Evolutionary conservation across 2,888 invertebrate species (phyloP).

Genomic region (Drosophila ezoana): DNA sequence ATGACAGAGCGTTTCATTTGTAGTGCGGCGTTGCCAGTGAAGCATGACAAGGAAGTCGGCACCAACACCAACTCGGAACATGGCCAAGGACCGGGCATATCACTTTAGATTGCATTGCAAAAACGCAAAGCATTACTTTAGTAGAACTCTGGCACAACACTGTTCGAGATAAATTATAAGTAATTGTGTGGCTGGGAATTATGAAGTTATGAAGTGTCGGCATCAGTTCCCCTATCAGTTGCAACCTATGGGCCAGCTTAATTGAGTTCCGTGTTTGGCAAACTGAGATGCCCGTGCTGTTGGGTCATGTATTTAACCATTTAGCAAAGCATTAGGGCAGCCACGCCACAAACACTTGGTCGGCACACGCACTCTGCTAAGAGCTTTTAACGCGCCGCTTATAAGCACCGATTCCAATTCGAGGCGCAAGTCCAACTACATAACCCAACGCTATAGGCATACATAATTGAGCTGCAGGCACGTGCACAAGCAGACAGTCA

Average conservation of each 20-base stretch:
- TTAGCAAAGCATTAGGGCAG: slow-evolving; percentile 53
- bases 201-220: slow-evolving; percentile 63
- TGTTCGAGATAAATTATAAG: slow-evolving; percentile 57
- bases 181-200: slow-evolving; percentile 52
- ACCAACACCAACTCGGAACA: slow-evolving; percentile 25
- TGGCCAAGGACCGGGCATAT: slow-evolving; percentile 43
- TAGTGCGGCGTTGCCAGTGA: slow-evolving; percentile 54
- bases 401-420: slow-evolving; percentile 35
- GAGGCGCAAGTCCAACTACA: slow-evolving; percentile 16
- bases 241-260: slow-evolving; percentile 32
- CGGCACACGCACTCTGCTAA: slow-evolving; percentile 34
- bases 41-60: slow-evolving; percentile 69
- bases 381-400: slow-evolving; percentile 68
- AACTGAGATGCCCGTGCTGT: slow-evolving; percentile 7
- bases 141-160: slow-evolving; percentile 28
- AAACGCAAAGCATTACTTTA: slow-evolving; percentile 37
- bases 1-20: slow-evolving; percentile 80
- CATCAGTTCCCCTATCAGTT: slow-evolving; percentile 23
- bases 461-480: slow-evolving; percentile 62
- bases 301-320: slow-evolving; percentile 39
- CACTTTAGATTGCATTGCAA: slow-evolving; percentile 56
- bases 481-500: slow-evolving; percentile 29
- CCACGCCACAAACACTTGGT: slow-evolving; percentile 43
- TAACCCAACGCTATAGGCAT: slow-evolving; percentile 24
- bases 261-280: slow-evolving; percentile 57